phyloP scores from a whole-genome alignment of 2,797 vertebrate genomes.

The Propithecus perrieri region DNA sequence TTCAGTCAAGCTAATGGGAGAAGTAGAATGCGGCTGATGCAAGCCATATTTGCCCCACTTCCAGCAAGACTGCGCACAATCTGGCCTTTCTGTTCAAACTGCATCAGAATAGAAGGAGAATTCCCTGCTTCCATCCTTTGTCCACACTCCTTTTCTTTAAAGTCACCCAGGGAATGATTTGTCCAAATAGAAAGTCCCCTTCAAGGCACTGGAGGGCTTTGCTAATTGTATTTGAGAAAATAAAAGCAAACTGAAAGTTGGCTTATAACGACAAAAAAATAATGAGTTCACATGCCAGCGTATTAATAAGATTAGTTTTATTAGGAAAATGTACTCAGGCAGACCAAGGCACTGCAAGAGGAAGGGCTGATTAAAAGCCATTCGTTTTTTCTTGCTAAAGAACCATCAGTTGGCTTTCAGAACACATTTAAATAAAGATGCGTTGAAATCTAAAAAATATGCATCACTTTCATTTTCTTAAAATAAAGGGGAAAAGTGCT shows the following conservation, averaged over 20 bases:
- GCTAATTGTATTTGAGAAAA: conserved; percentile 86
- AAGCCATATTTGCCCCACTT: conserved; percentile 53
- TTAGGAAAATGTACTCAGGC: conserved; percentile 78
- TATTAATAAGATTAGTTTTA: conserved; percentile 79
- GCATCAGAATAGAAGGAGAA: conserved; percentile 68
- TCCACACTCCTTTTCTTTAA: conserved; percentile 47
- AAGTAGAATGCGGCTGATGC: conserved; percentile 46
- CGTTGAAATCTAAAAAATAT: not conserved
- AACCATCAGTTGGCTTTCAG: not conserved
- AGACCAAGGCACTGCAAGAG: not conserved
- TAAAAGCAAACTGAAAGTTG: conserved; percentile 84
- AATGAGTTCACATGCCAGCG: conserved; percentile 77
- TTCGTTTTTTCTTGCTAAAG: not conserved
- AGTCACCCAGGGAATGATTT: conserved; percentile 84
- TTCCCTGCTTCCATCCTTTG: not conserved
- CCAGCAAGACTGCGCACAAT: conserved; percentile 76
- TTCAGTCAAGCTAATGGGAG: conserved; percentile 62
- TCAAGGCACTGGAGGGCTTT: conserved; percentile 83
- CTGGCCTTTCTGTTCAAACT: conserved; percentile 78
- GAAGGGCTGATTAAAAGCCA: not conserved
- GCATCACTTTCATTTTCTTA: not conserved
- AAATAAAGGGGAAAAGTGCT: not conserved
- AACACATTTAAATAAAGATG: not conserved
- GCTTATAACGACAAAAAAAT: conserved; percentile 78
- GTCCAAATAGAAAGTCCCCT: conserved; percentile 87